Base-by-base conservation (phyloP, 1,140 invertebrate genomes). In the Steinernema khuongi region DNA sequence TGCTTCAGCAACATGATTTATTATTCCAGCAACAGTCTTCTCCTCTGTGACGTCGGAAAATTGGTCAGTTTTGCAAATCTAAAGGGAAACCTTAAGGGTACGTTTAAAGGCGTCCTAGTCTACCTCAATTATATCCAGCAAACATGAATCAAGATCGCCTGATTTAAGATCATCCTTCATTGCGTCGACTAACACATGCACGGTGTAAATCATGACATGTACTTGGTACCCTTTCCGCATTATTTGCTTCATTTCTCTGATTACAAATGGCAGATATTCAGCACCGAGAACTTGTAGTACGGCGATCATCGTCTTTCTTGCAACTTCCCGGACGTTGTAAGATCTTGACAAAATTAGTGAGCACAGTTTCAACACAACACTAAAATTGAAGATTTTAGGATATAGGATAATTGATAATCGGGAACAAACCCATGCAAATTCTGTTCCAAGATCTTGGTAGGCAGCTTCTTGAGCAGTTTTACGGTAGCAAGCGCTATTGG, bases 401-500 rank as follows among this genome's bases (percentile, higher is more conserved):
- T 31, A 72, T 28, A 31, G 32, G 14, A 32, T 69, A 72, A 72
- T 31, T 41, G 33, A 26, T 70, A 80, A 0, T 70, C 18, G n/a
- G 69, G 31, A 72, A 87, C 86, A 88, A 87, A 92, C 92, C 91
- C 90, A 31, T 92, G 90, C 36, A 97, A 85, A 87, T 93, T 91
- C 67, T 88, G 86, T 36, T 92, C 89, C 18, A 96, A 82, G 30
- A 93, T 76, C 89, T 44, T 68, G 32, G 72, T 86, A 0, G 95
- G 94, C 36, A 98, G 87, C 79, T 91, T 91, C 81, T 96, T 92
- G 14, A 99, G 83, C 26, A 99, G 83, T 84, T 96, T 96, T 0
- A 97, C 92, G 77, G 96, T 88, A 0, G 95, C 94, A 41, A 97
- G 86, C 0, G 94, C 93, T 77, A 98, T 90, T 0, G 96, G 94